Evolutionary conservation across 2,113 vertebrate species (phyloP).

Genomic region (Orycteropus afer): DNA sequence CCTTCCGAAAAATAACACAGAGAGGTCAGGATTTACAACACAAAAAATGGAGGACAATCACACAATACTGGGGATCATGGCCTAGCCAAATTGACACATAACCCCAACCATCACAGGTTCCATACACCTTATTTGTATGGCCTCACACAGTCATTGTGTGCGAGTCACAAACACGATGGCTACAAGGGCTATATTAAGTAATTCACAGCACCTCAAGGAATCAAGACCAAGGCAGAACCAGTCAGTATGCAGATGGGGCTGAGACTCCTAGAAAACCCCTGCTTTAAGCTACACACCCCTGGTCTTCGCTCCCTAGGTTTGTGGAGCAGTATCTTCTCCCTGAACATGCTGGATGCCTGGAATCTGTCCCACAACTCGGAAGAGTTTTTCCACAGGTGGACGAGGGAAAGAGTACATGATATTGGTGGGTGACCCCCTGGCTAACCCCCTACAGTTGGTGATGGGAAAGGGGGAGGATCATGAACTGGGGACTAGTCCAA

Average conservation of each 20-base stretch:
- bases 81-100: neutral
- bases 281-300: neutral
- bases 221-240: neutral
- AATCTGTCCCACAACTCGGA: slow-evolving; percentile 85
- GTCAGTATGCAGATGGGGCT: neutral
- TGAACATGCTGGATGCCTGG: slow-evolving; percentile 89
- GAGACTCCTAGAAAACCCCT: neutral
- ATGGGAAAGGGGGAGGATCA: neutral
- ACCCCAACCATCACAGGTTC: neutral
- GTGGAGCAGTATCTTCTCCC: slow-evolving; percentile 90
- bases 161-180: neutral
- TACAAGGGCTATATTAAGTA: neutral
- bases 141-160: too few species aligned
- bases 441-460: neutral
- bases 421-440: slow-evolving; percentile 80
- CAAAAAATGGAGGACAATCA: neutral
- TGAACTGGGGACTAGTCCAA: neutral
- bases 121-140: neutral
- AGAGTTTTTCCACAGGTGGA: slow-evolving; percentile 89
- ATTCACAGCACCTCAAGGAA: neutral
- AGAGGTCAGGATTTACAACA: neutral
- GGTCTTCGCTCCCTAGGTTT: slow-evolving; percentile 80
- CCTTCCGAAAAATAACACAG: too few species aligned
- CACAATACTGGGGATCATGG: neutral
- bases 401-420: slow-evolving; percentile 80